Evolutionary conservation across 2,888 invertebrate genomes (phyloP), one percentile per base, ranked within the genome.

Genomic region (Eueremaeus valkanovi): DNA sequence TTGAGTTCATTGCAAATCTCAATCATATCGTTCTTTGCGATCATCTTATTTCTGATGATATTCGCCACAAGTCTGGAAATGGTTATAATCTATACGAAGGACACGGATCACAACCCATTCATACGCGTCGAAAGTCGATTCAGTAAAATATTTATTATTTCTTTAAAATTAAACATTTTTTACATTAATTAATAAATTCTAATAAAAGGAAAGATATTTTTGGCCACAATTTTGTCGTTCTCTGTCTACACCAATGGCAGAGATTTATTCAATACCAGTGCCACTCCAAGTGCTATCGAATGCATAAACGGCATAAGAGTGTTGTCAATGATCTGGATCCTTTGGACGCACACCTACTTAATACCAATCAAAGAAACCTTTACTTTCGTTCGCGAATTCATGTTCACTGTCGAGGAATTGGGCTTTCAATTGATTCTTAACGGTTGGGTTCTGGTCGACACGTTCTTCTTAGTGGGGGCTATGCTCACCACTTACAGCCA

Each of bases 391-490:
- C 33, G 58, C 3, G 51, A 49, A 24, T 77, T 76, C 36, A 66
- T 75, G 27, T 55, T 55, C 16, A 31, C 73, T 49, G 74, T 78
- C 11, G 75, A 77, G 33, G 72, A 77, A 33, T 55, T 78, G 3
- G 73, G 75, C 31, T 79, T 79, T 76, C 75, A 75, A 27, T 45
- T 76, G 2, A 75, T 79, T 13, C 75, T 79, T 70, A 79, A 79
- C 73, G 79, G 78, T 5, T 79, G 79, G 79, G 76, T 79, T 29
- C 72, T 78, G 13, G 79, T 79, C 0, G 78, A 78, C 24, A 76
- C 79, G 21, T 79, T 79, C 73, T 79, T 79, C 61, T 76, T 79
- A 5, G 58, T 79, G 9, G 78, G 79, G 72, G 78, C 79, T 11
- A 33, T 78, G 31, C 75, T 79, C 3, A 75, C 76, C 8, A 66